Percentiles rank a stretch among this genome's conserved stretches.
Conservation (phyloP, 2,888 invertebrate genomes). For the Drosophila ustulata region DNA sequence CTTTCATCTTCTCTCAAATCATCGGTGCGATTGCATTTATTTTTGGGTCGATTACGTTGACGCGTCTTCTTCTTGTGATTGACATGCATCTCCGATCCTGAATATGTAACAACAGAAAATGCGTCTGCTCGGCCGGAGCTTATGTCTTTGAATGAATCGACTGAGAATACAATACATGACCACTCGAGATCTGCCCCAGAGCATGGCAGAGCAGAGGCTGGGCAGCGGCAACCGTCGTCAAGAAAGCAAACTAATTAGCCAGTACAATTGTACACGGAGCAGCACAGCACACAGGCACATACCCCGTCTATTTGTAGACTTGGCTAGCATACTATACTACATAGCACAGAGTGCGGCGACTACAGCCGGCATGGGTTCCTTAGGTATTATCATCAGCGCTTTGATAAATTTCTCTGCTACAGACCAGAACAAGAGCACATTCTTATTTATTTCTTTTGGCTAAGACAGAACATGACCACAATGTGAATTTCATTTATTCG, state of each 20-base stretch:
- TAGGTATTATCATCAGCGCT: slow-evolving; percentile 55
- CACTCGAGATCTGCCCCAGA: slow-evolving; percentile 10
- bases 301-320: slow-evolving; percentile 62
- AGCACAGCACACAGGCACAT: slow-evolving; percentile 35
- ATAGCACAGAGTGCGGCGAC: slow-evolving; percentile 28
- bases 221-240: slow-evolving; percentile 13
- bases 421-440: slow-evolving; percentile 35
- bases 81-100: slow-evolving; percentile 45
- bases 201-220: neutral
- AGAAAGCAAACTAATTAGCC: slow-evolving; percentile 50
- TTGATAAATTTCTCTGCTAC: slow-evolving; percentile 60
- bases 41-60: slow-evolving; percentile 77
- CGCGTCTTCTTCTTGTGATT: slow-evolving; percentile 73
- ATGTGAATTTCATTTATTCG: slow-evolving; percentile 5
- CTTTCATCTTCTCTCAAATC: slow-evolving; percentile 1
- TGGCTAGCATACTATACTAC: slow-evolving; percentile 29
- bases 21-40: slow-evolving; percentile 72
- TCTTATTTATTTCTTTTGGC: slow-evolving; percentile 6
- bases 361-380: slow-evolving; percentile 59
- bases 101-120: neutral
- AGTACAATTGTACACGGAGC: slow-evolving; percentile 39
- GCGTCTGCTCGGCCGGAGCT: slow-evolving; percentile 37
- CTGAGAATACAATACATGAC: slow-evolving; percentile 39
- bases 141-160: slow-evolving; percentile 56
- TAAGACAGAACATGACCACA: slow-evolving; percentile 29